Percentiles rank a stretch among this genome's conserved stretches.
Conservation (phyloP, 2,113 vertebrate species). For the Nesoenas mayeri region DNA sequence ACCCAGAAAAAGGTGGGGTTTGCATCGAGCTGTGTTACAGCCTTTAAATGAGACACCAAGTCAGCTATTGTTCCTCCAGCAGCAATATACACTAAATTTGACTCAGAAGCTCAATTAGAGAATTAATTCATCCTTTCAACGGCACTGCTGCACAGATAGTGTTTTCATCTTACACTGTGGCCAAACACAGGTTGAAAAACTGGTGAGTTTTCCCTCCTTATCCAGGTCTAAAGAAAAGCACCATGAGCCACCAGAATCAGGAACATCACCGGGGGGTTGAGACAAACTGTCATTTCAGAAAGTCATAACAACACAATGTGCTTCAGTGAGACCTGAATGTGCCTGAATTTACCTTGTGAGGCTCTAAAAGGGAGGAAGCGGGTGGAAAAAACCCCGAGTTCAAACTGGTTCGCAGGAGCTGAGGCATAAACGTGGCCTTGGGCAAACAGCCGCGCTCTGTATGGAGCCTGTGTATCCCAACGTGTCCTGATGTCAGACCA, state of each 20-base stretch:
- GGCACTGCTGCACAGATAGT: background rate
- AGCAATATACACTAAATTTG: background rate
- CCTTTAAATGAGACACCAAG: background rate
- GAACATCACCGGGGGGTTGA: accelerated
- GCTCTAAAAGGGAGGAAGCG: background rate
- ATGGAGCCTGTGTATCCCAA: background rate
- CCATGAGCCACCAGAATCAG: accelerated
- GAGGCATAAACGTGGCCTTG: background rate
- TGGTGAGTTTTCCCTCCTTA: background rate
- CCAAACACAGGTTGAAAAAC: background rate
- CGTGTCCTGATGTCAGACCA: background rate
- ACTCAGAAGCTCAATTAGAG: background rate
- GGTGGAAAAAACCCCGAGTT: background rate
- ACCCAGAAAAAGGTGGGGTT: background rate
- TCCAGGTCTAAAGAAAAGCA: background rate
- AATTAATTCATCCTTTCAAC: background rate
- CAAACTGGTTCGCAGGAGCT: background rate
- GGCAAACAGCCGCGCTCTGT: background rate
- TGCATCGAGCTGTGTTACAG: background rate
- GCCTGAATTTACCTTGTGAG: background rate
- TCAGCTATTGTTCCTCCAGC: background rate
- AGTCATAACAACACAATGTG: background rate
- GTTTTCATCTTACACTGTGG: background rate
- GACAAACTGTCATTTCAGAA: background rate
- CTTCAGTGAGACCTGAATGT: background rate